Evolutionary conservation across 2,888 invertebrate genomes (phyloP), one percentile per base, ranked within the genome.

Genomic region (Pristionchus arcanus): DNA sequence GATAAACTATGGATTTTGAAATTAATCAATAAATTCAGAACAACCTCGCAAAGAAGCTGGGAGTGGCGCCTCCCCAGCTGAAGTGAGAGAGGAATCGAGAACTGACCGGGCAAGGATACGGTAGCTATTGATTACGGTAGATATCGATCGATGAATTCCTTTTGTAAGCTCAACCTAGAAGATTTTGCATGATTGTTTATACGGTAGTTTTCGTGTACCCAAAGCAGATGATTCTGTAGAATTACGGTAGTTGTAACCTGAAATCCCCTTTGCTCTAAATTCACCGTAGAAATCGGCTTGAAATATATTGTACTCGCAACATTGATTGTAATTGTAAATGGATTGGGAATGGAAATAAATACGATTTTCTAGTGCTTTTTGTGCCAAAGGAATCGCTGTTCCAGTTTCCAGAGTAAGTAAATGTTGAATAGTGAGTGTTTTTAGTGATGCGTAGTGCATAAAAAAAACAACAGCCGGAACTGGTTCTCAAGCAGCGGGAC

Each of bases 31-130:
- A 7, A 53, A 53, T 84, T 11, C 84, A 84, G 84, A 84, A 84
- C 84, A 84, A 84, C 34, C 84, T 84, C 13, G 84, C 84, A 3
- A 55, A 53, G 84, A 59, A 84, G 53, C 84, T 84, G 2, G 84
- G 84, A 84, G 84, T 84, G 19, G 7, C 28, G 55, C 42, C 84
- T 13, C 84, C 84, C 84, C 31, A 53, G 21, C 55, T 55, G 19
- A 53, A 49, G 55, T 84, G 42, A 71, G 34, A 71, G 42, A 31
- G 19, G 21, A 49, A 77, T 19, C 66, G 77, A 77, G n/a, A 25
- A 42, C 42, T 77, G 42, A 77, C 19, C 25, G 59, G 59, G 25
- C 21, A 59, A 59, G 59, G 77, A 37, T 34, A 74, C 37, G 37
- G 34, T 74, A 74, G 74, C 9, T 49, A 49, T 68, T 4, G 34